A percentile compares a stretch with the other conserved stretches of the same genome.
Evolutionary conservation across 1,140 invertebrate species (phyloP).

Genomic region (Drosophila varians): DNA sequence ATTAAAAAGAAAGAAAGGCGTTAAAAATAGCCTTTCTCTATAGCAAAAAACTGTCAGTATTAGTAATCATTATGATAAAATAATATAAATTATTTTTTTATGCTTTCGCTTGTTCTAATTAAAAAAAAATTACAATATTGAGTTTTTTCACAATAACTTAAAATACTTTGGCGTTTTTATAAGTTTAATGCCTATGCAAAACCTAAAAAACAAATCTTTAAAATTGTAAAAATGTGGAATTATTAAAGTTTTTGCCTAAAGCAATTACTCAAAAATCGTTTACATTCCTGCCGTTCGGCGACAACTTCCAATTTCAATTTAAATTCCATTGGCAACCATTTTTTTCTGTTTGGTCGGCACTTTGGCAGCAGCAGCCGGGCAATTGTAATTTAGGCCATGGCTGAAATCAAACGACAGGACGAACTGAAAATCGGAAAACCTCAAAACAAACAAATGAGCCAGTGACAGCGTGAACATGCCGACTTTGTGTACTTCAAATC

Average conservation of each 20-base stretch:
- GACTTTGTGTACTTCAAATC: constrained; percentile 53
- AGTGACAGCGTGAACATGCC: constrained; percentile 42
- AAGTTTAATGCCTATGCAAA: too few species aligned
- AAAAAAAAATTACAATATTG: too few species aligned
- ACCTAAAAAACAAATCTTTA: too few species aligned
- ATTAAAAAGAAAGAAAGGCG: background rate
- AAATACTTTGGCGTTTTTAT: too few species aligned
- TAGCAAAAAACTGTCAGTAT: background rate
- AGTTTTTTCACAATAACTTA: too few species aligned
- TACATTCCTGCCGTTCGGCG: background rate
- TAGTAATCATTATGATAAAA: background rate
- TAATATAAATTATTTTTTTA: background rate
- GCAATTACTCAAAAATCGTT: background rate
- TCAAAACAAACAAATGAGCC: constrained; percentile 64
- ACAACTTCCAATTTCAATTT: constrained; percentile 27
- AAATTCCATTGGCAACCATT: constrained; percentile 13
- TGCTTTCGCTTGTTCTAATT: too few species aligned
- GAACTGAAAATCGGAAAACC: constrained; percentile 56
- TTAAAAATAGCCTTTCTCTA: background rate
- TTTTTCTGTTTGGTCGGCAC: constrained; percentile 6
- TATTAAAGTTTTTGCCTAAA: background rate
- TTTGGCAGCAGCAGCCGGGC: constrained; percentile 6
- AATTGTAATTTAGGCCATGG: constrained; percentile 39
- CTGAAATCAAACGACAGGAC: constrained; percentile 36
- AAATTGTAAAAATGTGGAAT: background rate